Conservation (phyloP, 2,888 invertebrate species). For the Coleophora flavipennella region DNA sequence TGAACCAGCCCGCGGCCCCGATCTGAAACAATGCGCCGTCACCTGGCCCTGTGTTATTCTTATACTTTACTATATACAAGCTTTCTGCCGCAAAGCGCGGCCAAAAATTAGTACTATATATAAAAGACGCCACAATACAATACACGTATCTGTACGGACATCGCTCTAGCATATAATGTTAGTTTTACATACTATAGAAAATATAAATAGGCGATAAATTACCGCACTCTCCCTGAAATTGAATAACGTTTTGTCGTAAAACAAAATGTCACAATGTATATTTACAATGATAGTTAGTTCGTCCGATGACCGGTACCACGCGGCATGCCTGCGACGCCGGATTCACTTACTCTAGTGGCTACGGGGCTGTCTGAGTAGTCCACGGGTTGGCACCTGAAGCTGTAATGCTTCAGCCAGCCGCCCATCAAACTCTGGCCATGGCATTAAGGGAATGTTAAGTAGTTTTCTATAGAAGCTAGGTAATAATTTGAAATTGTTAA, state of each 20-base stretch:
- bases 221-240: slow-evolving; percentile 35
- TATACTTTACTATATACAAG: slow-evolving; percentile 17
- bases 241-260: slow-evolving; percentile 6
- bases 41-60: slow-evolving; percentile 51
- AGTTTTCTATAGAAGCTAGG: too few species aligned
- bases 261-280: slow-evolving; percentile 31
- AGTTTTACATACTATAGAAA: too few species aligned
- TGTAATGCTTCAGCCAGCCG: slow-evolving; percentile 93
- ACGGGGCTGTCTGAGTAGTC: slow-evolving; percentile 86
- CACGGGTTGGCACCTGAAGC: slow-evolving; percentile 91
- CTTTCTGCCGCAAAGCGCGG: background rate
- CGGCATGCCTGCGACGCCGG: slow-evolving; percentile 16
- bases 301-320: slow-evolving; percentile 21
- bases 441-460: too few species aligned
- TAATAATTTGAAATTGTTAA: too few species aligned
- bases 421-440: slow-evolving; percentile 83
- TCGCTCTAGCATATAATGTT: too few species aligned
- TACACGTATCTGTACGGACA: too few species aligned
- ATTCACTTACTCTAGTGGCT: slow-evolving; percentile 85
- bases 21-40: slow-evolving; percentile 81
- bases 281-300: slow-evolving; percentile 58
- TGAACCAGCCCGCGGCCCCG: slow-evolving; percentile 93
- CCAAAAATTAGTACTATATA: background rate
- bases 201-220: slow-evolving; percentile 14
- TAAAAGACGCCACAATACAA: background rate